A percentile compares a stretch with the other conserved stretches of the same genome.
These are phyloP conservation scores for Aricia agestis DNA, from an alignment of 1,140 invertebrate species.

Conservation along the genomic window DNA sequence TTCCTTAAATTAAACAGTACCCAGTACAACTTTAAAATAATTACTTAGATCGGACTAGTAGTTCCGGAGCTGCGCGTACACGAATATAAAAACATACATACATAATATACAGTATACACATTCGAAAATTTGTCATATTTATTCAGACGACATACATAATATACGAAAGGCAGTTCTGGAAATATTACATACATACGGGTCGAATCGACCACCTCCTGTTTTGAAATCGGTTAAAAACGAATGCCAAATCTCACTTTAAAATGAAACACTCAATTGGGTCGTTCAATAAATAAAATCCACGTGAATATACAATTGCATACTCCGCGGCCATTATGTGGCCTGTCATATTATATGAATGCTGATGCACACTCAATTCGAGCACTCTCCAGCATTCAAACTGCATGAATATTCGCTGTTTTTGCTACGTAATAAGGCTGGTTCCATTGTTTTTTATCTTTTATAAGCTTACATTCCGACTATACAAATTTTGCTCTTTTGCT, in stretches of 20 bases:
- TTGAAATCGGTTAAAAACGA: background rate
- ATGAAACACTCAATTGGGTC: background rate
- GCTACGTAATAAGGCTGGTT: background rate
- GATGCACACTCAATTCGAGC: background rate
- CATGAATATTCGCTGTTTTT: background rate
- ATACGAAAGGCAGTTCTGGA: too few relatives aligned
- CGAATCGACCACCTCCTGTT: too few relatives aligned
- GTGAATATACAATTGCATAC: background rate
- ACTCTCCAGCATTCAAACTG: background rate
- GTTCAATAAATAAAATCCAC: background rate
- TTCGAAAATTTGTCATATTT: too few relatives aligned
- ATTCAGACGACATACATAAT: too few relatives aligned
- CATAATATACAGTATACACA: too few relatives aligned
- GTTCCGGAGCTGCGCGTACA: too few relatives aligned
- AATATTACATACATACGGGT: too few relatives aligned
- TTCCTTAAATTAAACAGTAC: too few relatives aligned
- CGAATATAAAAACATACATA: too few relatives aligned
- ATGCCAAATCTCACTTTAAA: background rate
- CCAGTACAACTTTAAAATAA: too few relatives aligned
- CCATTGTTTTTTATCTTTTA: background rate
- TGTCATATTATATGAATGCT: constrained; percentile 3
- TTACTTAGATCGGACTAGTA: too few relatives aligned
- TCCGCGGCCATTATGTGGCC: background rate
- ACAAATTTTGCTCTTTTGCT: too few relatives aligned
- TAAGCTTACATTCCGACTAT: background rate